Base-by-base conservation (phyloP, 2,797 vertebrate genomes). In the Tarsius wallacei region DNA sequence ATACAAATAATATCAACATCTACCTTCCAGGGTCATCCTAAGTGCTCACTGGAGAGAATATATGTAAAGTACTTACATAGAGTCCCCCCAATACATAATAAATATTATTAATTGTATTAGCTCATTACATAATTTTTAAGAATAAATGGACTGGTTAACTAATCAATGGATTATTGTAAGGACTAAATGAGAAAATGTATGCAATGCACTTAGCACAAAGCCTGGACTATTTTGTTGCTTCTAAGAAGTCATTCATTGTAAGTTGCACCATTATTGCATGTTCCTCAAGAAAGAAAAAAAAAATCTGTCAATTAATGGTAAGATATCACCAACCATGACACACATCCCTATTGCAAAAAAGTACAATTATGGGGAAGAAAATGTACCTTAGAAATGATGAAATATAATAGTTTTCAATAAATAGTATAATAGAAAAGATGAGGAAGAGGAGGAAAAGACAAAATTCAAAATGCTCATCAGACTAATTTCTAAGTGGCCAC, bases 21-120 rank as follows among this genome's bases (percentile, higher is more conserved):
- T 74, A 63, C 61, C 19, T 84, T 24, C 59, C 2, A 24, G 76
- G 2, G 24, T 53, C 36, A 36, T 90, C 28, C 71, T 80, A 88
- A 88, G 10, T 70, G 59, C 49, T 94, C 87, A 61, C 6, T 42
- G 21, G 42, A 13, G 10, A 71, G 11, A 31, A 8, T n/a, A 22
- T 42, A 28, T 63, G 14, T 70, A 61, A 93, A 83, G 15, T n/a
- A 64, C 15, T 90, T 84, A 71, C 9, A 87, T 33, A 63, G 53
- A 42, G 47, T 3, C 31, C 71, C 8, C 47, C 78, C n/a, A 74
- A 19, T 55, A 21, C 7, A 26, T 61, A 53, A 55, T 86, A 93
- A 78, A 31, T 94, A 89, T 53, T 63, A 91, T 91, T 91, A 80
- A 83, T 87, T 55, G 2, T 14, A 73, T 80, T 57, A 85, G 28